Conservation (phyloP, 2,888 invertebrate genomes). For the Drosophila monieri region DNA sequence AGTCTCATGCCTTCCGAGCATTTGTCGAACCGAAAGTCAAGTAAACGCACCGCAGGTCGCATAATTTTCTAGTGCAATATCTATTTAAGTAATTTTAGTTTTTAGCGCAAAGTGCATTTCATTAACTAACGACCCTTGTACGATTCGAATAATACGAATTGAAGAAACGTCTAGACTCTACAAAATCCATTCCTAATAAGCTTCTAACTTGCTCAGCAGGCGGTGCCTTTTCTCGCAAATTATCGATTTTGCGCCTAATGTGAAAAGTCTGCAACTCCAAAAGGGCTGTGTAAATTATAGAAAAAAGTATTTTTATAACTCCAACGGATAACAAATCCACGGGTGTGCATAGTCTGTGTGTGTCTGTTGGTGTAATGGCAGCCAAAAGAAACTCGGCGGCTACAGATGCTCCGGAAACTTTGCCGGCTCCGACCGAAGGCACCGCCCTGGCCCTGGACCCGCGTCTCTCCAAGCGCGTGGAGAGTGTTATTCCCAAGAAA, state of each 20-base stretch:
- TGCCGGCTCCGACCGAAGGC: conserved; percentile 38
- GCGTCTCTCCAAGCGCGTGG: conserved; percentile 74
- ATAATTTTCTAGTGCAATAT: conserved; percentile 53
- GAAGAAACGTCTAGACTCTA: background rate
- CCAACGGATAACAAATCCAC: background rate
- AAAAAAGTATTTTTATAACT: conserved; percentile 3
- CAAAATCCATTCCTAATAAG: background rate
- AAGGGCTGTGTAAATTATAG: conserved; percentile 43
- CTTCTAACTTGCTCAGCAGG: conserved; percentile 16
- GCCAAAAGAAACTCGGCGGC: conserved; percentile 59
- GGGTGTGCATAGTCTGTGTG: conserved; percentile 7
- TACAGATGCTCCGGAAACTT: conserved; percentile 52
- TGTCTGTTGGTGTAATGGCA: conserved; percentile 40
- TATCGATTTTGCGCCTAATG: conserved; percentile 48
- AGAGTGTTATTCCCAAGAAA: conserved; percentile 82
- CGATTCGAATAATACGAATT: background rate
- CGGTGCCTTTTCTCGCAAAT: conserved; percentile 20
- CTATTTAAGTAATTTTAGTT: conserved; percentile 56
- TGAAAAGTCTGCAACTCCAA: background rate
- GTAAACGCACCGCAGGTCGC: conserved; percentile 60
- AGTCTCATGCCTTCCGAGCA: conserved; percentile 40
- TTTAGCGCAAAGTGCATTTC: conserved; percentile 27
- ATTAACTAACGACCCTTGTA: conserved; percentile 8
- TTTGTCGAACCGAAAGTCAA: conserved; percentile 55
- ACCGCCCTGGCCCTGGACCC: conserved; percentile 71